Percentiles rank a stretch among this genome's conserved stretches.
These are phyloP conservation scores for Penelope pileata DNA, from an alignment of 2,113 vertebrate genomes.

Conservation along the genomic window DNA sequence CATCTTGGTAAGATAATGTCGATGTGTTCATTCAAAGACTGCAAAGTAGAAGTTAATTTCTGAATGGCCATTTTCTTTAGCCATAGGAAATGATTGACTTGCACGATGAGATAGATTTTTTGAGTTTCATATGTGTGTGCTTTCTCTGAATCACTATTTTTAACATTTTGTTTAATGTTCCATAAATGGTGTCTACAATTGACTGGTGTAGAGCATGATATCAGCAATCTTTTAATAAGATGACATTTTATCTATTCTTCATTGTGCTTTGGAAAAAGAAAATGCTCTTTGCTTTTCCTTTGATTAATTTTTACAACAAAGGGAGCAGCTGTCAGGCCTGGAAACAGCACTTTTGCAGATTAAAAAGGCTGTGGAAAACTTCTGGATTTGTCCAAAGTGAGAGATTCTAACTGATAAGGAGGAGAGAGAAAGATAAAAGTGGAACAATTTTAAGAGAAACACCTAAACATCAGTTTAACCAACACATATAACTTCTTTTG, in stretches of 20 bases:
- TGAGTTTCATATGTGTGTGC: neutral
- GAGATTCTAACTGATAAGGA: neutral
- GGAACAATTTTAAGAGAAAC: neutral
- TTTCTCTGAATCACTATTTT: slow-evolving; percentile 37
- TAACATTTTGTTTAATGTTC: slow-evolving; percentile 32
- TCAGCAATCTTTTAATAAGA: slow-evolving; percentile 12
- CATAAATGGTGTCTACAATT: slow-evolving; percentile 22
- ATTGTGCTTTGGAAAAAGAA: neutral
- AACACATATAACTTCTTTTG: neutral
- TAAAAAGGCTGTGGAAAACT: neutral
- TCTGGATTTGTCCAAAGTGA: neutral
- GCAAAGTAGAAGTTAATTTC: neutral
- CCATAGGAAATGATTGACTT: slow-evolving; percentile 2
- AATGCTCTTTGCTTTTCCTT: neutral
- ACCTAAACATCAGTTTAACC: neutral
- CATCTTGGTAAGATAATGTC: neutral
- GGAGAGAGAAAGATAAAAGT: neutral
- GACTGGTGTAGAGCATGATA: neutral
- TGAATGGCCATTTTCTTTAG: neutral
- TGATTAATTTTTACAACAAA: neutral
- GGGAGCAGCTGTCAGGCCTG: neutral
- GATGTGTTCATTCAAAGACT: neutral
- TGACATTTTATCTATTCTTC: neutral
- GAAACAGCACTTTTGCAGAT: neutral
- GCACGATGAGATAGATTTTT: neutral